These are phyloP conservation scores for Pipistrellus pipistrellus DNA, from an alignment of 2,797 vertebrate genomes.

Conservation along the genomic window DNA sequence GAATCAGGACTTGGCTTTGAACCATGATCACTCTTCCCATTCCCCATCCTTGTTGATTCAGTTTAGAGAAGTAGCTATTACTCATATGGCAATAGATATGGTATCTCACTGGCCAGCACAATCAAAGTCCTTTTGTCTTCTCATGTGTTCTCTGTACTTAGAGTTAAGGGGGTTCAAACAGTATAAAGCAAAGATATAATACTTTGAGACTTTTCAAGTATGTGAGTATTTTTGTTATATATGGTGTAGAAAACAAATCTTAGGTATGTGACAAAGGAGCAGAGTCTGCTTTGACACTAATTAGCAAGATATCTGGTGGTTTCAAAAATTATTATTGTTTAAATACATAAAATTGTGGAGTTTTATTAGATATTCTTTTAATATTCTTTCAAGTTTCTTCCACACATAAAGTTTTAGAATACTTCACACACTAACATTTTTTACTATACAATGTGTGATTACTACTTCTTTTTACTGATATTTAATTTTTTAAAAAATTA, in stretches of 20 bases:
- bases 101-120: background rate
- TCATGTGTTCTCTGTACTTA: background rate
- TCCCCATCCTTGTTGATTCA: background rate
- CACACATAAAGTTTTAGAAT: background rate
- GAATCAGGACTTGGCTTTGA: background rate
- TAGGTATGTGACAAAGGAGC: background rate
- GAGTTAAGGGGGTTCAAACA: background rate
- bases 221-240: background rate
- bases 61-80: background rate
- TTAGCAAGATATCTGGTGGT: background rate
- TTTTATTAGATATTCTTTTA: background rate
- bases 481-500: background rate
- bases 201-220: constrained; percentile 2
- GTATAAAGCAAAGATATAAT: background rate
- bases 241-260: background rate
- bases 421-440: background rate
- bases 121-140: background rate
- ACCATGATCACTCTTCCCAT: background rate
- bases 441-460: background rate
- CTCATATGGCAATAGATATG: background rate
- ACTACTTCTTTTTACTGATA: background rate
- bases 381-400: background rate
- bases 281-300: background rate
- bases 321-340: background rate
- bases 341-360: background rate